phyloP scores from a whole-genome alignment of 2,888 invertebrate genomes.

The Bombyx huttoni region DNA sequence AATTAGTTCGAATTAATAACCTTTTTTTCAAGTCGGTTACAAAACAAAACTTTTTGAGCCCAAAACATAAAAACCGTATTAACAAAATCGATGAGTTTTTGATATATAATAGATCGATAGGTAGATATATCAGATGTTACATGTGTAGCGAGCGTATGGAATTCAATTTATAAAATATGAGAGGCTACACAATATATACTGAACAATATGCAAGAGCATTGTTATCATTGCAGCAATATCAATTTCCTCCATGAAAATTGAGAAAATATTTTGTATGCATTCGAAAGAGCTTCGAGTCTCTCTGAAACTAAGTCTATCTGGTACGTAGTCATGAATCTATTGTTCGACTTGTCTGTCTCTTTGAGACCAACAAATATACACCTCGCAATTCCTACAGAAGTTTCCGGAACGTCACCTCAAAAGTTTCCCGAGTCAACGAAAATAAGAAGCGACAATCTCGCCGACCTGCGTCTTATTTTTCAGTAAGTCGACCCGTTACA shows the following conservation, averaged over 20 bases:
- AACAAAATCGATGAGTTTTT: too few species aligned
- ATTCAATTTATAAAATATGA: too few species aligned
- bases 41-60: too few species aligned
- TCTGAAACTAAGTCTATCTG: too few species aligned
- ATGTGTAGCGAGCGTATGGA: too few species aligned
- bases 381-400: slow-evolving; percentile 44
- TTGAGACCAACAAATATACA: slow-evolving; percentile 41
- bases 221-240: slow-evolving; percentile 11
- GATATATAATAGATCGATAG: too few species aligned
- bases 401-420: slow-evolving; percentile 36
- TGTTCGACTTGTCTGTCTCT: slow-evolving; percentile 41
- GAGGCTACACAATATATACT: too few species aligned
- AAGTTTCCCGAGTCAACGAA: slow-evolving; percentile 53
- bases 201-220: too few species aligned
- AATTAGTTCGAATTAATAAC: too few species aligned
- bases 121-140: too few species aligned
- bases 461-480: slow-evolving; percentile 58
- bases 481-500: slow-evolving; percentile 51
- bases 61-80: too few species aligned
- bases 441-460: slow-evolving; percentile 50
- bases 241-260: slow-evolving; percentile 13
- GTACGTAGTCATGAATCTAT: slow-evolving; percentile 13
- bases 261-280: slow-evolving; percentile 14
- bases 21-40: too few species aligned
- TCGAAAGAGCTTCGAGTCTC: slow-evolving; percentile 13